phyloP scores from a whole-genome alignment of 2,888 invertebrate genomes.

The Cantharis rustica region DNA sequence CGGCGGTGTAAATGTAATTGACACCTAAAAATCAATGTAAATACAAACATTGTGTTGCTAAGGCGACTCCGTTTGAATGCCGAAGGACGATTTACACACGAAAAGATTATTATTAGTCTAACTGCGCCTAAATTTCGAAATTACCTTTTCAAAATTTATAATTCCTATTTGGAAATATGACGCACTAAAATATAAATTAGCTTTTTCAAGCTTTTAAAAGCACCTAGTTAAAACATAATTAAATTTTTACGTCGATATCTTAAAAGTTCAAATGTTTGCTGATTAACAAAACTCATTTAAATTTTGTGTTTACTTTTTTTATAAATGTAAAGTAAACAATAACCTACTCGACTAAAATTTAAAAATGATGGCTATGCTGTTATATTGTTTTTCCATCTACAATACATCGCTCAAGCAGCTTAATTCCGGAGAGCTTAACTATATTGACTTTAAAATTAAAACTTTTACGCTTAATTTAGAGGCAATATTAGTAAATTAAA shows the following conservation, averaged over 20 bases:
- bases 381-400: neutral
- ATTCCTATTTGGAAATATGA: neutral
- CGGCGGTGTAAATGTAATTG: neutral
- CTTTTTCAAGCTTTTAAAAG: neutral
- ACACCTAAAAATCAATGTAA: slow-evolving; percentile 17
- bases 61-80: neutral
- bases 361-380: neutral
- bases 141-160: neutral
- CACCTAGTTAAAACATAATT: neutral
- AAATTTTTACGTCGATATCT: neutral
- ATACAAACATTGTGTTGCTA: slow-evolving; percentile 20
- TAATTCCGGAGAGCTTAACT: neutral
- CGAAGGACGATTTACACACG: neutral
- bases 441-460: neutral
- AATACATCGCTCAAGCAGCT: neutral
- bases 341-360: neutral
- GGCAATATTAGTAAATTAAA: neutral
- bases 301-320: neutral
- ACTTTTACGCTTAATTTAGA: neutral
- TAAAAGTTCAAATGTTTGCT: neutral
- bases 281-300: neutral
- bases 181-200: neutral
- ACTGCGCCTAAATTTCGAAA: neutral
- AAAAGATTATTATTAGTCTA: neutral
- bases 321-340: neutral